Percentiles rank a stretch among this genome's conserved stretches.
Conservation (phyloP, 2,888 invertebrate genomes). For the Mystacides longicornis region DNA sequence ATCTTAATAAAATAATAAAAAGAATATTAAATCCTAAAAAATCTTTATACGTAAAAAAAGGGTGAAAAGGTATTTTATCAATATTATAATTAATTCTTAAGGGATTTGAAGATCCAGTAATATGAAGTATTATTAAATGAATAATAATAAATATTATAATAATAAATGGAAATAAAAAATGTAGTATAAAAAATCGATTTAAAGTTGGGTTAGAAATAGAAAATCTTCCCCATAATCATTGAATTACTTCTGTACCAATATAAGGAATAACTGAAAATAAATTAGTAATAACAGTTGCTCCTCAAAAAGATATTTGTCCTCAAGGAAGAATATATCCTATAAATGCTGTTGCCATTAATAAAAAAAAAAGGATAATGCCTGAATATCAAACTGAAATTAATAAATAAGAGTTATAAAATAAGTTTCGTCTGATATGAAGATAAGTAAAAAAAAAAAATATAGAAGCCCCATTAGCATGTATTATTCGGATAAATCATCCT, state of each 20-base stretch:
- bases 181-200: slow-evolving; percentile 69
- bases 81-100: slow-evolving; percentile 56
- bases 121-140: slow-evolving; percentile 58
- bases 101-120: slow-evolving; percentile 62
- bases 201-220: slow-evolving; percentile 65
- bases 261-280: slow-evolving; percentile 65
- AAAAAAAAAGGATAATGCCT: slow-evolving; percentile 58
- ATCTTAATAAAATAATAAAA: slow-evolving; percentile 43
- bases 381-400: slow-evolving; percentile 54
- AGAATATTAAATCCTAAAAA: slow-evolving; percentile 53
- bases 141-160: slow-evolving; percentile 53
- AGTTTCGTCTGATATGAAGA: slow-evolving; percentile 59
- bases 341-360: slow-evolving; percentile 66
- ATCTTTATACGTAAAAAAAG: slow-evolving; percentile 60
- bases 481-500: slow-evolving; percentile 57
- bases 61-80: slow-evolving; percentile 64
- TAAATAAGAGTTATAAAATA: slow-evolving; percentile 45
- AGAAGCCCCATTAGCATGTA: slow-evolving; percentile 66
- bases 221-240: slow-evolving; percentile 72
- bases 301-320: slow-evolving; percentile 78
- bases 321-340: slow-evolving; percentile 72
- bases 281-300: slow-evolving; percentile 73
- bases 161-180: slow-evolving; percentile 67
- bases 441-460: slow-evolving; percentile 67
- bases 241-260: slow-evolving; percentile 54